A percentile compares a stretch with the other conserved stretches of the same genome.
Conservation (phyloP, 2,113 vertebrate species). For the Thryonomys swinderianus region DNA sequence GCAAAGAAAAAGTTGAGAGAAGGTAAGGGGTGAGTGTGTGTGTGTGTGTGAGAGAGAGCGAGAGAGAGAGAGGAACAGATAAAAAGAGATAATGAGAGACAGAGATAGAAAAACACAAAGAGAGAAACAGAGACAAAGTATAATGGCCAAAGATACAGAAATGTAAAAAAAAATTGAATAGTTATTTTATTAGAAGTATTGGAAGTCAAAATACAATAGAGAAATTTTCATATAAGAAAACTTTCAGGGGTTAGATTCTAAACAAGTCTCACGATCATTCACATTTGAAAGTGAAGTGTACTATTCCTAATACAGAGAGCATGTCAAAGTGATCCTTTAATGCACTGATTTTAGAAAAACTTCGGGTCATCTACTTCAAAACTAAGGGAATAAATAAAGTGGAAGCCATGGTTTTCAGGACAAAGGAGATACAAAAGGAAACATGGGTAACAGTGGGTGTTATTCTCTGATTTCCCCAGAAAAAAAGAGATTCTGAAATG, state of each 20-base stretch:
- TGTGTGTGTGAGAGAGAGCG: too few species aligned
- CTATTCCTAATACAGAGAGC: background rate
- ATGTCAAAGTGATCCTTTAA: background rate
- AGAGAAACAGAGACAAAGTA: background rate
- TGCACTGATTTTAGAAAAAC: background rate
- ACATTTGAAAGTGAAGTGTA: background rate
- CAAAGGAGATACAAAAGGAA: background rate
- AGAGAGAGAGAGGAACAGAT: background rate
- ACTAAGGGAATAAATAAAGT: background rate
- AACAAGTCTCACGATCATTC: background rate
- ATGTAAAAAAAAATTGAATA: background rate
- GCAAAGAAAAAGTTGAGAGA: background rate
- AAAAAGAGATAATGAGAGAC: background rate
- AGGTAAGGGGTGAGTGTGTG: too few species aligned
- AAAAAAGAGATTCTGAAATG: background rate
- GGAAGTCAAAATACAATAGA: background rate
- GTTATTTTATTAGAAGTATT: background rate
- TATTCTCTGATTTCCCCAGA: background rate
- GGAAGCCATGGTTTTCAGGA: background rate
- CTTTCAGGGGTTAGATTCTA: background rate
- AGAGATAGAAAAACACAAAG: too few species aligned
- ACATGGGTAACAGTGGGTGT: background rate
- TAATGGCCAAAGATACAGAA: background rate
- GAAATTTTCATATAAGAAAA: background rate
- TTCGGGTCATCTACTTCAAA: background rate